Conservation (phyloP, 2,113 vertebrate genomes). For the Toxotes chatareus region DNA sequence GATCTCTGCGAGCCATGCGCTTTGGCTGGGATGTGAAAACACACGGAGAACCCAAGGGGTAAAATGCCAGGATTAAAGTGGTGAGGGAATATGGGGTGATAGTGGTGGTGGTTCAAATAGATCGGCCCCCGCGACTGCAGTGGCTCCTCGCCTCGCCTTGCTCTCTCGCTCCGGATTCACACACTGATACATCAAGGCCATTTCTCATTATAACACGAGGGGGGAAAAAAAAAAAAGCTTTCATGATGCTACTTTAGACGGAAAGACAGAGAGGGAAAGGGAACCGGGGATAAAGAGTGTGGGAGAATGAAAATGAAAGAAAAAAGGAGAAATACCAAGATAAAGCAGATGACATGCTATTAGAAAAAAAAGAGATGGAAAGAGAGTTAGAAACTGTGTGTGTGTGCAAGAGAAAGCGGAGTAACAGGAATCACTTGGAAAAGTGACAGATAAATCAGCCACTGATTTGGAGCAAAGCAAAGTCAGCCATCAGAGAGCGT, state of each 20-base stretch:
- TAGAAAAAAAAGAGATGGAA: slow-evolving; percentile 1
- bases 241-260: slow-evolving; percentile 76
- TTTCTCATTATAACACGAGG: slow-evolving; percentile 77
- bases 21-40: slow-evolving; percentile 75
- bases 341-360: slow-evolving; percentile 57
- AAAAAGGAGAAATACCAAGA: slow-evolving; percentile 49
- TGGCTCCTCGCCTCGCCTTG: slow-evolving; percentile 60
- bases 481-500: slow-evolving; percentile 19
- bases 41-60: slow-evolving; percentile 77
- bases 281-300: slow-evolving; percentile 38
- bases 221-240: slow-evolving; percentile 55
- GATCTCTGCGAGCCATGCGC: slow-evolving; percentile 69
- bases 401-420: neutral
- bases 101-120: slow-evolving; percentile 72
- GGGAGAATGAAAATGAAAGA: slow-evolving; percentile 62
- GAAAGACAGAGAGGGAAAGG: slow-evolving; percentile 43
- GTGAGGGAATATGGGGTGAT: slow-evolving; percentile 62
- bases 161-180: slow-evolving; percentile 73
- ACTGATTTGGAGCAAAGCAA: slow-evolving; percentile 30
- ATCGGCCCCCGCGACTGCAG: slow-evolving; percentile 62
- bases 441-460: slow-evolving; percentile 38
- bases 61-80: slow-evolving; percentile 81
- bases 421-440: slow-evolving; percentile 19
- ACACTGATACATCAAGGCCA: slow-evolving; percentile 82
- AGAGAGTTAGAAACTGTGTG: slow-evolving; percentile 2